Conservation (phyloP, 2,888 invertebrate species). For the Drosophila niveifrons region DNA sequence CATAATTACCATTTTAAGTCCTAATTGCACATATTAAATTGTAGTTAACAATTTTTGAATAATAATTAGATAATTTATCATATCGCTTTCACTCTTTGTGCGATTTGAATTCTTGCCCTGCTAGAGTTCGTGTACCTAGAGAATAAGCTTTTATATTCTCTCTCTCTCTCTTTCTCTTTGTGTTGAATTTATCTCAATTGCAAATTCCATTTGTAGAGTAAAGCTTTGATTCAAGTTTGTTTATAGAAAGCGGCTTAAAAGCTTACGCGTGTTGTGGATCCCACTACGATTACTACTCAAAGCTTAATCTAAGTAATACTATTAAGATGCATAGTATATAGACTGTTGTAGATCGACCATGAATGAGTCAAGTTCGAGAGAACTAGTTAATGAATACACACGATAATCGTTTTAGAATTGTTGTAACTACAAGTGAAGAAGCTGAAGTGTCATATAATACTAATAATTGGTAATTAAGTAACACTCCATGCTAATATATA, state of each 20-base stretch:
- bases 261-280: background rate
- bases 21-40: slow-evolving; percentile 26
- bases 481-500: background rate
- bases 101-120: background rate
- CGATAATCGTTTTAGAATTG: background rate
- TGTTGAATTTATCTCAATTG: background rate
- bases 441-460: background rate
- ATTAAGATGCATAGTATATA: background rate
- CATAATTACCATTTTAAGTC: slow-evolving; percentile 29
- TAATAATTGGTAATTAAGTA: background rate
- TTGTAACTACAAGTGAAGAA: background rate
- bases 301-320: background rate
- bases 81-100: slow-evolving; percentile 1
- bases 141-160: background rate
- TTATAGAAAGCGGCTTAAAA: background rate
- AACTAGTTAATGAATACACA: background rate
- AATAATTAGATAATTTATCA: slow-evolving; percentile 13
- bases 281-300: slow-evolving; percentile 4
- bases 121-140: background rate
- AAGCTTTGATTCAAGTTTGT: background rate
- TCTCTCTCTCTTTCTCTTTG: background rate
- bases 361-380: slow-evolving; percentile 6
- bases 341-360: background rate
- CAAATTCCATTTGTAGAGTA: background rate
- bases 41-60: slow-evolving; percentile 12